phyloP scores from a whole-genome alignment of 1,140 invertebrate species.

The Bombus turneri region DNA sequence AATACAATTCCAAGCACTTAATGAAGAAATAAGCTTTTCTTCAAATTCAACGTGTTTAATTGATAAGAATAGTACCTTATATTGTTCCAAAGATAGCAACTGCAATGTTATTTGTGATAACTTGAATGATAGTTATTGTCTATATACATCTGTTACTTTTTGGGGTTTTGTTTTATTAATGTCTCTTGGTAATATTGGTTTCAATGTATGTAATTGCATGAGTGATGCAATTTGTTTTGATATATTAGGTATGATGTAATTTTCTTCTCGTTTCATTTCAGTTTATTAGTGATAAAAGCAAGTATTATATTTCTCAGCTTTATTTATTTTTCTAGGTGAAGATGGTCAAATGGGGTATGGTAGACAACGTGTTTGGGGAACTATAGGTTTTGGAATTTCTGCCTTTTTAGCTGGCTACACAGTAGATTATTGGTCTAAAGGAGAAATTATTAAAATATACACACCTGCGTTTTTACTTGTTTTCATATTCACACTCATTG shows the following conservation, averaged over 20 bases:
- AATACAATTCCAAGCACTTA: conserved; percentile 54
- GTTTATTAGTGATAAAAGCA: not conserved
- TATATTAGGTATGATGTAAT: conserved; percentile 85
- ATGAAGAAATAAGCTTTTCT: conserved; percentile 61
- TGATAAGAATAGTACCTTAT: conserved; percentile 29
- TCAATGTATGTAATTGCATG: conserved; percentile 89
- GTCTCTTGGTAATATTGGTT: conserved; percentile 88
- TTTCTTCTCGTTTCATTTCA: conserved; percentile 31
- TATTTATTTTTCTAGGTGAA: conserved; percentile 77
- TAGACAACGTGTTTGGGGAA: conserved; percentile 90
- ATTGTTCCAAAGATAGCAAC: conserved; percentile 27
- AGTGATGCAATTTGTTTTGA: conserved; percentile 92
- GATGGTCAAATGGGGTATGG: conserved; percentile 87
- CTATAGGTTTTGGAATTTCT: conserved; percentile 88
- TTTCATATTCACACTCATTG: conserved; percentile 84
- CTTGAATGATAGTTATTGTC: conserved; percentile 66
- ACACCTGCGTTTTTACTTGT: conserved; percentile 88
- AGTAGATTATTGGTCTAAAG: conserved; percentile 84
- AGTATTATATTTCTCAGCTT: not conserved
- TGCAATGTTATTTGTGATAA: conserved; percentile 66
- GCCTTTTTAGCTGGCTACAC: conserved; percentile 87
- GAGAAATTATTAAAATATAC: conserved; percentile 84
- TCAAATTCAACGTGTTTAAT: conserved; percentile 66
- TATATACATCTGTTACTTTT: conserved; percentile 85
- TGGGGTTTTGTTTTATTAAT: conserved; percentile 89